Evolutionary conservation across 2,113 vertebrate genomes (phyloP).

Genomic region (Ammodytes marinus): DNA sequence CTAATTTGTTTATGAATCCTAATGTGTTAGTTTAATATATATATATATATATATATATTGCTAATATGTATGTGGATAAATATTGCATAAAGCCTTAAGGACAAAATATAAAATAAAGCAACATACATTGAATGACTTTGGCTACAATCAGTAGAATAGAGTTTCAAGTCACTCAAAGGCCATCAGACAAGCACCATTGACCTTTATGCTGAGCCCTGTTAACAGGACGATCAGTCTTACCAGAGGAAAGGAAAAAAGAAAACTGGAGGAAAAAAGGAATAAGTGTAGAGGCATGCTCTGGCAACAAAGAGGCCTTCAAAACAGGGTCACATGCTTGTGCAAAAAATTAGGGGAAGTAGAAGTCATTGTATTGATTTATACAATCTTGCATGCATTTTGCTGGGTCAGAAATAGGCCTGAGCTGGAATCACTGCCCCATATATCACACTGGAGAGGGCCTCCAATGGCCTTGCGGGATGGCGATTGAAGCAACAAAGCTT

Average conservation of each 20-base stretch:
- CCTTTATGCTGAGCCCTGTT: slow-evolving; percentile 60
- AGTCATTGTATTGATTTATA: slow-evolving; percentile 85
- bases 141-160: slow-evolving; percentile 11
- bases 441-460: slow-evolving; percentile 57
- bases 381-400: slow-evolving; percentile 70
- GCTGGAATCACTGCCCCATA: slow-evolving; percentile 61
- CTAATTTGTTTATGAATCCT: not conserved
- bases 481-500: slow-evolving; percentile 61
- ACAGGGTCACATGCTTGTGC: slow-evolving; percentile 78
- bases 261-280: slow-evolving; percentile 68
- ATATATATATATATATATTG: not conserved
- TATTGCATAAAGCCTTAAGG: not conserved
- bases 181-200: slow-evolving; percentile 74
- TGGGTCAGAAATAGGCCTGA: slow-evolving; percentile 65
- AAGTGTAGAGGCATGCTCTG: slow-evolving; percentile 74
- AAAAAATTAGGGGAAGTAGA: slow-evolving; percentile 76
- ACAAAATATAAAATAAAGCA: slow-evolving; percentile 11
- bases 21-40: slow-evolving; percentile 2
- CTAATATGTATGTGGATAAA: not conserved
- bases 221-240: slow-evolving; percentile 71
- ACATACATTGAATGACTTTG: not conserved
- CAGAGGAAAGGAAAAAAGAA: slow-evolving; percentile 55
- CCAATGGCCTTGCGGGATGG: slow-evolving; percentile 47
- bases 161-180: slow-evolving; percentile 36
- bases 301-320: slow-evolving; percentile 84